A percentile compares a stretch with the other conserved stretches of the same genome.
Conservation (phyloP, 2,113 vertebrate genomes). For the Euleptes europaea region DNA sequence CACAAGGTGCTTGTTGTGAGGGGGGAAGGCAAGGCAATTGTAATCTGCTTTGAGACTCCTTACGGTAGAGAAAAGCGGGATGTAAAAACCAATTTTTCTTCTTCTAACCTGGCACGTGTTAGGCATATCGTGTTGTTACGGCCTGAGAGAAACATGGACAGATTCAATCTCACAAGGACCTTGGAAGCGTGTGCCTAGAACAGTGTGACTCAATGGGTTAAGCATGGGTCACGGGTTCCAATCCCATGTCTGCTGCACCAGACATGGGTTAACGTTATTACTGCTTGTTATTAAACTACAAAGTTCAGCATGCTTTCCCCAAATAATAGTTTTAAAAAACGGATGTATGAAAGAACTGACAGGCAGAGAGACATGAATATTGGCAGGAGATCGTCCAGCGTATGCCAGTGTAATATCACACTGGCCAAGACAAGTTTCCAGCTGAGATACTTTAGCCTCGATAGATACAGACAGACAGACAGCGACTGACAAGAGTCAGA, state of each 20-base stretch:
- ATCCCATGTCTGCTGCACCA: background rate
- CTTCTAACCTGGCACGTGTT: too few species aligned
- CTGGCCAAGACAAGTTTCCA: too few species aligned
- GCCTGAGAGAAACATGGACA: background rate
- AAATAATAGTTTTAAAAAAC: background rate
- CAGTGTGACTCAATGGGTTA: background rate
- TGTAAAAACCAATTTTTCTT: too few species aligned
- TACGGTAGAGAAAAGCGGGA: too few species aligned
- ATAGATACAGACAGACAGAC: background rate
- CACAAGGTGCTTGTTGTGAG: too few species aligned
- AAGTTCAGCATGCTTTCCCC: background rate
- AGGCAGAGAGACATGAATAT: too few species aligned
- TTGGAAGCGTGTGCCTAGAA: background rate
- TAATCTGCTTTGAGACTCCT: too few species aligned
- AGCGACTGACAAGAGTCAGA: too few species aligned
- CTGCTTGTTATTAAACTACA: background rate
- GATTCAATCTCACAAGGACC: background rate
- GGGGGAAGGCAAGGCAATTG: too few species aligned
- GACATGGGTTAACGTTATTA: background rate
- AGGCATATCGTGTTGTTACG: too few species aligned
- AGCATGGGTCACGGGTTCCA: background rate
- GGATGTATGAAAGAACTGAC: background rate
- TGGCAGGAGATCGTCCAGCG: background rate
- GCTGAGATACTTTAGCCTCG: background rate
- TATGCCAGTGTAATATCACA: background rate